A percentile compares a stretch with the other conserved stretches of the same genome.
phyloP scores from a whole-genome alignment of 2,113 vertebrate genomes.

The Macquaria australasica region DNA sequence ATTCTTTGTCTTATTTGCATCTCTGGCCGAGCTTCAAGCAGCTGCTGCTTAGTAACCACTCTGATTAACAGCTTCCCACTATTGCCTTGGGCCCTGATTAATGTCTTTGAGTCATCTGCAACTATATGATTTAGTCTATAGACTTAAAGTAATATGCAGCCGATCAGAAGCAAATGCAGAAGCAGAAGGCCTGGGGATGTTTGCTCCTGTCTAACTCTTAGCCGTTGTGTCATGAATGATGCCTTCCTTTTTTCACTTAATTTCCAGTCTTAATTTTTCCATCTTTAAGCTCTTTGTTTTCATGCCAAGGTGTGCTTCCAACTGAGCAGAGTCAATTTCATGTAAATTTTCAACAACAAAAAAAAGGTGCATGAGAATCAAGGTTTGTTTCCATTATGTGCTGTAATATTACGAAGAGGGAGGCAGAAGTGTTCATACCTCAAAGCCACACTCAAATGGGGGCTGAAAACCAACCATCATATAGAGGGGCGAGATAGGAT shows the following conservation, averaged over 20 bases:
- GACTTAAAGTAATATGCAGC: conserved; percentile 23
- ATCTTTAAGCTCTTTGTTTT: not conserved
- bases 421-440: not conserved
- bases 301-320: not conserved
- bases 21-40: not conserved
- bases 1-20: not conserved
- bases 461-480: not conserved
- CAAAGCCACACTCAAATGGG: not conserved
- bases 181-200: too few relatives aligned
- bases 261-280: not conserved
- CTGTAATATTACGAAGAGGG: not conserved
- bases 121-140: conserved; percentile 10
- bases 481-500: too few relatives aligned
- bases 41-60: conserved; percentile 13
- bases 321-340: not conserved
- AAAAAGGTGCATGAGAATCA: not conserved
- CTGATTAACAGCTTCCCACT: conserved; percentile 35
- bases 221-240: not conserved
- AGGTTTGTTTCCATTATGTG: not conserved
- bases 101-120: conserved; percentile 33
- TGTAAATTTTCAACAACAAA: not conserved
- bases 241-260: not conserved
- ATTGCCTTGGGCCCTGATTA: conserved; percentile 23
- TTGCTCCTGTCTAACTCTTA: conserved; percentile 3
- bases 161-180: not conserved